phyloP scores from a whole-genome alignment of 2,888 invertebrate species.

The Trissolcus japonicus region DNA sequence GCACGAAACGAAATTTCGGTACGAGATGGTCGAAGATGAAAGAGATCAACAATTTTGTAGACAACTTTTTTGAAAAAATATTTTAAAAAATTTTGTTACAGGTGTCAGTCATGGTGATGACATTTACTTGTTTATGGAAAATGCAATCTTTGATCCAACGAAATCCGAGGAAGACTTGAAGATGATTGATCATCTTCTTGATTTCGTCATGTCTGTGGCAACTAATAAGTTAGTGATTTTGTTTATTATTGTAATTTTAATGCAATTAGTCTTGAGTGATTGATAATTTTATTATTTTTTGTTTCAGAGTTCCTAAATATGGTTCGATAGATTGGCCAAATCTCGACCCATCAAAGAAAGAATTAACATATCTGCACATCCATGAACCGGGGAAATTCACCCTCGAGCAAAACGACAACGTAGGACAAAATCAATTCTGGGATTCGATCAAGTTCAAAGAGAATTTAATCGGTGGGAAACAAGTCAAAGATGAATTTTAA shows the following conservation, averaged over 20 bases:
- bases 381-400: slow-evolving; percentile 75
- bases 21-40: no score
- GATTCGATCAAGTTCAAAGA: slow-evolving; percentile 80
- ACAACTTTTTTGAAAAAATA: no score
- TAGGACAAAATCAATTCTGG: slow-evolving; percentile 81
- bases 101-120: slow-evolving; percentile 83
- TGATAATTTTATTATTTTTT: background rate
- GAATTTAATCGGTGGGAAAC: slow-evolving; percentile 72
- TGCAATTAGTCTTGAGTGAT: no score
- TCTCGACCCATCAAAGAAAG: slow-evolving; percentile 75
- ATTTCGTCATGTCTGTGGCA: slow-evolving; percentile 79
- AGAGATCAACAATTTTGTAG: no score
- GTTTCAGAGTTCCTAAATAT: slow-evolving; percentile 62
- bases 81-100: slow-evolving; percentile 62
- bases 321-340: slow-evolving; percentile 77
- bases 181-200: slow-evolving; percentile 78
- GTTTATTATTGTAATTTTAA: no score
- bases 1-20: slow-evolving; percentile 80
- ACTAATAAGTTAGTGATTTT: slow-evolving; percentile 78
- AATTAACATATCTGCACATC: slow-evolving; percentile 79
- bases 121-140: slow-evolving; percentile 78
- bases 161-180: slow-evolving; percentile 76
- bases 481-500: slow-evolving; percentile 27
- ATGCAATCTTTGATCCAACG: slow-evolving; percentile 69
- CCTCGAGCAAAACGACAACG: slow-evolving; percentile 75